phyloP scores from a whole-genome alignment of 2,113 vertebrate species.

The Myiozetetes cayanensis region DNA sequence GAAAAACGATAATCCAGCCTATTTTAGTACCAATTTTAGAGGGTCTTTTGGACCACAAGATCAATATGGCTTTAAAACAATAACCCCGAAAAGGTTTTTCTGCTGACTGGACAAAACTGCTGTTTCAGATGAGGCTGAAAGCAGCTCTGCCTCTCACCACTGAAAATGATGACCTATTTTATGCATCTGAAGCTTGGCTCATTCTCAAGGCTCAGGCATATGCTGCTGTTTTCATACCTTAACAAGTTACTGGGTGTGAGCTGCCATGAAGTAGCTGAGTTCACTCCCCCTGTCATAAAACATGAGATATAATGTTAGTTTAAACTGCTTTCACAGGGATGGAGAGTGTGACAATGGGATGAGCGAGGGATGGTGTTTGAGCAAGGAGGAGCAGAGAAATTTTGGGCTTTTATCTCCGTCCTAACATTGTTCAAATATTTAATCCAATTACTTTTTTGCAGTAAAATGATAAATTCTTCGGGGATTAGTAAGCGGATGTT shows the following conservation, averaged over 20 bases:
- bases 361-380: neutral
- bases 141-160: neutral
- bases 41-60: neutral
- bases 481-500: neutral
- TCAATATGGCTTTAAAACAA: neutral
- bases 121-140: neutral
- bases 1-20: neutral
- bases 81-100: neutral
- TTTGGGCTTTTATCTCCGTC: neutral
- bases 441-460: neutral
- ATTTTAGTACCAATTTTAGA: neutral
- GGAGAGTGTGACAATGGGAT: neutral
- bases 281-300: neutral
- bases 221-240: conserved; percentile 5
- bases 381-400: neutral
- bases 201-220: neutral
- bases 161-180: neutral
- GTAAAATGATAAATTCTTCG: neutral
- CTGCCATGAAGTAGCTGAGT: neutral
- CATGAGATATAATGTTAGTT: neutral
- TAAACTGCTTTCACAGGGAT: neutral
- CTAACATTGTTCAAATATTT: neutral
- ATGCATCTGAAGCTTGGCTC: neutral
- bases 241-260: neutral
- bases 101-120: neutral